phyloP scores from a whole-genome alignment of 2,888 invertebrate genomes.

The Nymphalis c-album region DNA sequence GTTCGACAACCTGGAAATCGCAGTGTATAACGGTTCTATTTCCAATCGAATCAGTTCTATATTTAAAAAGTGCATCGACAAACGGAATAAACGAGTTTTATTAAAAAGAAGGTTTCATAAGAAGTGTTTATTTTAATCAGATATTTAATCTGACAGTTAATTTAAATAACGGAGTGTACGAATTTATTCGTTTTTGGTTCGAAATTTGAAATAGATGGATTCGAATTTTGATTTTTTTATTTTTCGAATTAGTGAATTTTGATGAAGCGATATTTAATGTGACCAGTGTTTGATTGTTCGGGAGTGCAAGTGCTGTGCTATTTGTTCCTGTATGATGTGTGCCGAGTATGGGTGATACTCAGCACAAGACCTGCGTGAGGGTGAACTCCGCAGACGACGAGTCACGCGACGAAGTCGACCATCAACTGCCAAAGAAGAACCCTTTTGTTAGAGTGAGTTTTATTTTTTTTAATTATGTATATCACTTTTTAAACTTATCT shows the following conservation, averaged over 20 bases:
- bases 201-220: too few relatives aligned
- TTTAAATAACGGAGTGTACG: too few relatives aligned
- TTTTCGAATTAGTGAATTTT: too few relatives aligned
- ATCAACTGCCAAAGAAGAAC: slow-evolving; percentile 70
- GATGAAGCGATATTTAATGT: too few relatives aligned
- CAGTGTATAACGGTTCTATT: slow-evolving; percentile 22
- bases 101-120: neutral
- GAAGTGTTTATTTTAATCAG: neutral
- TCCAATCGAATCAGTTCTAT: slow-evolving; percentile 19
- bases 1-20: slow-evolving; percentile 14
- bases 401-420: slow-evolving; percentile 72
- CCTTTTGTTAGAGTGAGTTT: slow-evolving; percentile 72
- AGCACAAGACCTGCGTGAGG: slow-evolving; percentile 74
- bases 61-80: slow-evolving; percentile 10
- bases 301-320: slow-evolving; percentile 15
- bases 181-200: too few relatives aligned
- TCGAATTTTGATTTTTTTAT: too few relatives aligned
- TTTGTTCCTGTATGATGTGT: slow-evolving; percentile 65
- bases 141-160: too few relatives aligned
- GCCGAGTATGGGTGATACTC: slow-evolving; percentile 72
- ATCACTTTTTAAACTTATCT: neutral
- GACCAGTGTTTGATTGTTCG: slow-evolving; percentile 4
- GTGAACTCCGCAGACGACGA: slow-evolving; percentile 74
- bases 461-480: slow-evolving; percentile 32
- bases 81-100: neutral